phyloP scores from a whole-genome alignment of 2,113 vertebrate genomes.

The Holacanthus passer region DNA sequence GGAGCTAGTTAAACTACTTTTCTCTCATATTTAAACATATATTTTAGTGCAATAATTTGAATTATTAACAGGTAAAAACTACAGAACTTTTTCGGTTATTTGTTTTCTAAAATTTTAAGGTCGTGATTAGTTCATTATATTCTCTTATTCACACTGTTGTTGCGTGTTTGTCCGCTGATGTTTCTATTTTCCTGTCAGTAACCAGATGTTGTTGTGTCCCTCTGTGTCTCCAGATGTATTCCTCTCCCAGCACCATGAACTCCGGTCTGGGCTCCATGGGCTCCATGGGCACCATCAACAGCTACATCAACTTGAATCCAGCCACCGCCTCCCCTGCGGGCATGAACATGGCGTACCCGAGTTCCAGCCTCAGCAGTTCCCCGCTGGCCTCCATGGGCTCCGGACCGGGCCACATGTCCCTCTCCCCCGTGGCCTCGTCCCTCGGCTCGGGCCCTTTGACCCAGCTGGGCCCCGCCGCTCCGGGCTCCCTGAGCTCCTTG shows the following conservation, averaged over 20 bases:
- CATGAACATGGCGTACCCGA: constrained; percentile 87
- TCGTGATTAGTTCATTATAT: neutral
- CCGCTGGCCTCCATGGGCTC: constrained; percentile 82
- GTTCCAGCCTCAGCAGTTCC: constrained; percentile 79
- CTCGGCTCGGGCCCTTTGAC: constrained; percentile 83
- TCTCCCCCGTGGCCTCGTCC: constrained; percentile 83
- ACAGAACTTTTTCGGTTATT: neutral
- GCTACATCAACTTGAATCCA: constrained; percentile 92
- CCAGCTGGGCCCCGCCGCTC: constrained; percentile 82
- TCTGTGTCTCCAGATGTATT: constrained; percentile 86
- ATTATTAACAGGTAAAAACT: neutral
- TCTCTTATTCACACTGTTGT: neutral
- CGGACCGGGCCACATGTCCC: constrained; percentile 83
- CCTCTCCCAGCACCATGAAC: constrained; percentile 87
- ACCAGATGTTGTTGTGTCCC: constrained; percentile 25
- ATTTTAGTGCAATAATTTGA: neutral
- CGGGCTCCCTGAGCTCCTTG: constrained; percentile 80
- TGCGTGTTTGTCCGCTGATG: neutral
- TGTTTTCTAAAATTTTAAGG: neutral
- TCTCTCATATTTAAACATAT: neutral
- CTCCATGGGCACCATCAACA: constrained; percentile 89
- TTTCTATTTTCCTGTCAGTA: neutral
- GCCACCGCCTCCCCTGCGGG: constrained; percentile 80
- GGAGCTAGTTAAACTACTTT: constrained; percentile 4
- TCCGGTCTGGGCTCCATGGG: constrained; percentile 86